Conservation (phyloP, 2,113 vertebrate genomes). For the Polypterus bichir region DNA sequence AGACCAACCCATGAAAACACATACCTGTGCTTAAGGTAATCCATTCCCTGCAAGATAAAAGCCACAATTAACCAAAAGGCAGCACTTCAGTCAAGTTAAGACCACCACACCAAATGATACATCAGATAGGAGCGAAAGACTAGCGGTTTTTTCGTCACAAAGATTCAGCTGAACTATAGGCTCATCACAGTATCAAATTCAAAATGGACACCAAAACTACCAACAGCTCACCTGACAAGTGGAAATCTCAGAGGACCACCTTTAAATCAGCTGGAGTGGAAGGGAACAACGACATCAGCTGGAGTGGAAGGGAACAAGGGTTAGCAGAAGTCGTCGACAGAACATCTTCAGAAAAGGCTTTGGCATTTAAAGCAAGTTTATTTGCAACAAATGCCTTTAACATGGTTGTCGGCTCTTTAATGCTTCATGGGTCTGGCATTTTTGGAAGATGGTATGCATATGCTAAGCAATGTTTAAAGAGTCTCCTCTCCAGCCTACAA, state of each 20-base stretch:
- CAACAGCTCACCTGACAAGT: background rate
- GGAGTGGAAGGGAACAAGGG: too few species aligned
- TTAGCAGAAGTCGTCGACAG: background rate
- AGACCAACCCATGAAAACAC: background rate
- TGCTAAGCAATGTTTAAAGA: constrained; percentile 4
- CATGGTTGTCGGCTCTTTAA: background rate
- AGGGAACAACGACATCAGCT: too few species aligned
- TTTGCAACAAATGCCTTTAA: constrained; percentile 25
- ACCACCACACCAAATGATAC: background rate
- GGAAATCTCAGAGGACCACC: background rate
- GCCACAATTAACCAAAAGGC: background rate
- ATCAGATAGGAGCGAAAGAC: constrained; percentile 18
- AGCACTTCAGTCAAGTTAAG: background rate
- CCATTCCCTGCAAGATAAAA: background rate
- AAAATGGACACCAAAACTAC: background rate
- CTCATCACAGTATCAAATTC: constrained; percentile 5
- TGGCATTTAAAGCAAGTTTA: background rate
- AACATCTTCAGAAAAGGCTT: background rate
- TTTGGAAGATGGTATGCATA: background rate
- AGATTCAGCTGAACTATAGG: constrained; percentile 10
- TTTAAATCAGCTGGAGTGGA: too few species aligned
- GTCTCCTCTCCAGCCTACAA: fast-evolving
- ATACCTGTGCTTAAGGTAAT: background rate
- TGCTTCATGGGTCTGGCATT: background rate
- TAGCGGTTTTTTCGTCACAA: constrained; percentile 9